Base-by-base conservation (phyloP, 2,888 invertebrate species). In the Ochropleura leucogaster region DNA sequence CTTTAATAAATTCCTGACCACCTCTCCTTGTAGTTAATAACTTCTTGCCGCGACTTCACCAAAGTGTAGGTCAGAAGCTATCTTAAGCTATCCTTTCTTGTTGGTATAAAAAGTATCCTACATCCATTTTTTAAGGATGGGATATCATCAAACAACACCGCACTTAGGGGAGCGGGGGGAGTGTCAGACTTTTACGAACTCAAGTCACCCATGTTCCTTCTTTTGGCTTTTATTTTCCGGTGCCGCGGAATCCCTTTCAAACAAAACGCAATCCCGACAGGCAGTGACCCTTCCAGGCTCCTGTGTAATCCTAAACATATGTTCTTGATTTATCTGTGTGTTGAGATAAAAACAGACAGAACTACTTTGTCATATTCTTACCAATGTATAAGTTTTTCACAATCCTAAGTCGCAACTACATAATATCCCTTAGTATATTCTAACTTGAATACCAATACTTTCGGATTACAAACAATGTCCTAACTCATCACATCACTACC, bases 401-500 rank as follows among this genome's bases (percentile, higher is more conserved):
- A 44, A 1, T 2, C 30, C n/a, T n/a, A 30, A n/a, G 30, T 55
- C n/a, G 2, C 30, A 47, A 6, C 59, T 47, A 12, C 6, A 7
- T 55, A 44, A 0, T 8, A 46, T 14, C 14, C 18, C 10, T 30
- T 12, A 8, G 46, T 44, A 49, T 20, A 53, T 20, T 14, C 9
- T n/a, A 73, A 10, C 30, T 57, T 9, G 16, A 40, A 14, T 55
- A 46, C 44, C 14, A 16, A 42, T 6, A 42, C 40, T 59, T 68
- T 47, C 62, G 20, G 8, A 80, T 59, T 20, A 4, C 16, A 16
- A 51, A 42, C 30, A 49, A 46, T 16, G 46, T 44, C n/a, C 60
- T 49, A 53, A 67, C 12, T 69, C 40, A 42, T 42, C 72, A 57
- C 77, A 72, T 68, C 69, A 71, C 79, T 70, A 76, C 49, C 30